These are phyloP conservation scores for Bos indicus DNA, from an alignment of 2,113 vertebrate species.

Conservation along the genomic window DNA sequence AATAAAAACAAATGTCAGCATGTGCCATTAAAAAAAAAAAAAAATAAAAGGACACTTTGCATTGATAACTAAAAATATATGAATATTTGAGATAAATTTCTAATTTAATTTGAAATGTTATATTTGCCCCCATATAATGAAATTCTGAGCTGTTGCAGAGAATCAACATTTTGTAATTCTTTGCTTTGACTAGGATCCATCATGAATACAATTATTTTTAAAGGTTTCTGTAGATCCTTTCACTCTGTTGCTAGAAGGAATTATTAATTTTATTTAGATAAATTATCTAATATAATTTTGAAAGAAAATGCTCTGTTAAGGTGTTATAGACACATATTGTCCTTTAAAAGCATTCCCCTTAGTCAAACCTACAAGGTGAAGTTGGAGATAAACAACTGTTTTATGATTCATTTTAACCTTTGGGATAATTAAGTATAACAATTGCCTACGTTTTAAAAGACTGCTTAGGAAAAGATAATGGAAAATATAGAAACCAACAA, in stretches of 20 bases:
- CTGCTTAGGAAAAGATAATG: background rate
- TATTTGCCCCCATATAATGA: background rate
- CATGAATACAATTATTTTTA: background rate
- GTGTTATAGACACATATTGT: background rate
- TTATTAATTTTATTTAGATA: background rate
- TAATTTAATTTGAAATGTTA: conserved; percentile 23
- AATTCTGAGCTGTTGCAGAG: background rate
- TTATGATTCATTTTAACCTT: background rate
- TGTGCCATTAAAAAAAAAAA: too few species aligned
- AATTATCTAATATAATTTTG: background rate
- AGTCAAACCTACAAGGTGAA: background rate
- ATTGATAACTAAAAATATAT: background rate
- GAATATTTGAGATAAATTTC: background rate
- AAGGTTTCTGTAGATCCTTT: background rate
- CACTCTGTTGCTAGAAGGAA: background rate
- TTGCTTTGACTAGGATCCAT: background rate
- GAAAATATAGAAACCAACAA: background rate
- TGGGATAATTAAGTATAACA: background rate
- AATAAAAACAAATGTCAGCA: too few species aligned
- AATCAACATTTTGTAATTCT: background rate
- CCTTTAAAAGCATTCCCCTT: background rate
- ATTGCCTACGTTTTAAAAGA: background rate
- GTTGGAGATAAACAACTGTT: background rate
- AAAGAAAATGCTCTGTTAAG: background rate
- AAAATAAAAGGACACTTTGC: background rate